Evolutionary conservation across 2,888 invertebrate genomes (phyloP).

Genomic region (Acronicta aceris): DNA sequence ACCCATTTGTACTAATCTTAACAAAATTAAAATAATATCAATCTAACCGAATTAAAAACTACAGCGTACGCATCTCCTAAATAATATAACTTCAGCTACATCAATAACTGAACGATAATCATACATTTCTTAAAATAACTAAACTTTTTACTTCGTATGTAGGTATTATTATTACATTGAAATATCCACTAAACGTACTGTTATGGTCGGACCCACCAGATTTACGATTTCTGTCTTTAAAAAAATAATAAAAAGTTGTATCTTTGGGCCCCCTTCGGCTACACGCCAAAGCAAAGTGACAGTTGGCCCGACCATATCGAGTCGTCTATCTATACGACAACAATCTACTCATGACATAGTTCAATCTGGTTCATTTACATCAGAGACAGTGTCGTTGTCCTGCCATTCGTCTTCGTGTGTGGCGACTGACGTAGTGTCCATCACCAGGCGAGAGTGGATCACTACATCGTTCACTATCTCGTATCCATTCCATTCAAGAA

Average conservation of each 20-base stretch:
- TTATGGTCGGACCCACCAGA: neutral
- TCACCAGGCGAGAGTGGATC: constrained; percentile 70
- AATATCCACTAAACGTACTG: neutral
- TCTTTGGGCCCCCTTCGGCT: too few species aligned
- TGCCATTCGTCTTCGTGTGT: constrained; percentile 72
- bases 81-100: neutral
- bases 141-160: neutral
- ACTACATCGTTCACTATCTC: constrained; percentile 73
- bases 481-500: constrained; percentile 84
- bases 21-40: neutral
- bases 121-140: neutral
- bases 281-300: too few species aligned
- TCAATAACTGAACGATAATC: neutral
- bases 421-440: constrained; percentile 63
- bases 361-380: constrained; percentile 70
- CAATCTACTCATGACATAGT: constrained; percentile 25
- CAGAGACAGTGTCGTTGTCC: constrained; percentile 71
- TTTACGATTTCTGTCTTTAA: neutral
- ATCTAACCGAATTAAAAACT: neutral
- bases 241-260: too few species aligned
- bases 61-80: neutral
- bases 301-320: neutral
- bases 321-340: constrained; percentile 6
- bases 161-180: neutral
- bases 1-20: too few species aligned